Base-by-base conservation (phyloP, 2,888 invertebrate species). In the Theodoxus fluviatilis region DNA sequence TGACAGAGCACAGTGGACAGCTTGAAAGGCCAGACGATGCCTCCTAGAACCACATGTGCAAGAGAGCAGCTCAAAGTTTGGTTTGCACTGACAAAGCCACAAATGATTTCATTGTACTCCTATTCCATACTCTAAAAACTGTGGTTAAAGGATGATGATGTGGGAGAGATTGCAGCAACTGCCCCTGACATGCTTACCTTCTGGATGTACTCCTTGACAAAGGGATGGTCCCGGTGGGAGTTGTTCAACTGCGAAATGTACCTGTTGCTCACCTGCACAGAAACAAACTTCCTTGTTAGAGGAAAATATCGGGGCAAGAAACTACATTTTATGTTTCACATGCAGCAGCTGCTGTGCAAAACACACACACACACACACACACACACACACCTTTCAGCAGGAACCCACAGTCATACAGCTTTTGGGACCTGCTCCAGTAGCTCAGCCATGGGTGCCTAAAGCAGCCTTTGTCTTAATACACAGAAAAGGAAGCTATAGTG, bases 161-260 rank as follows among this genome's bases (percentile, higher is more conserved):
- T 22, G 22, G 7, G 7, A 25, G 28, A 59, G 2, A 25, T n/a
- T 33, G 33, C n/a, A 61, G 25, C 18, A 35, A n/a, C 12, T 38
- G 40, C 0, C 2, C 12, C 28, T 25, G 9, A 68, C 1, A 3
- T 43, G 33, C 73, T 65, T 64, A 86, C 93, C 87, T 97, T 98
- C 52, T 91, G 91, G 75, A 92, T 89, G 84, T 94, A 92, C 80
- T 96, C 96, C 84, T 90, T 91, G 1, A 96, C 92, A 89, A 95
- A 96, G 2, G 94, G 93, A 88, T 98, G 96, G 65, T 93, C 92
- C 0, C 93, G 91, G 88, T 95, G 92, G 25, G 94, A 93, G 87
- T 98, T 97, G 82, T 94, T 92, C 76, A 99, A 87, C 86, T 98
- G 98, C 35, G 94, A 95, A 76, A 97, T 88, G 87, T 96, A 98